Percentiles rank a stretch among this genome's conserved stretches.
phyloP scores from a whole-genome alignment of 2,113 vertebrate species.

The Polypterus bichir region DNA sequence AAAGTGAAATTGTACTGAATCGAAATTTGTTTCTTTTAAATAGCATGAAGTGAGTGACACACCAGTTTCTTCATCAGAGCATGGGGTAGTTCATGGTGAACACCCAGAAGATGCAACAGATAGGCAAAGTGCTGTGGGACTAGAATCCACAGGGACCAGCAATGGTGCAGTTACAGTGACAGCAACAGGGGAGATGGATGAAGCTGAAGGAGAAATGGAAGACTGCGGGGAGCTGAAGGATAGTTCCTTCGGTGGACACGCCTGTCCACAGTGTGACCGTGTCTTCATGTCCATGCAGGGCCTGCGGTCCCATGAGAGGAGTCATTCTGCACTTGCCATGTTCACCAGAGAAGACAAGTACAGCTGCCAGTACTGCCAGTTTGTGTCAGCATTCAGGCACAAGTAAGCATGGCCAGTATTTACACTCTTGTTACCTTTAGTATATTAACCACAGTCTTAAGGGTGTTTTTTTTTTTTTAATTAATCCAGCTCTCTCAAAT shows the following conservation, averaged over 20 bases:
- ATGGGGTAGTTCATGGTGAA: conserved; percentile 33
- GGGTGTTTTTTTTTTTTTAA: too few species aligned
- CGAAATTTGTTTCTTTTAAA: conserved; percentile 5
- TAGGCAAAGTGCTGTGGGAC: conserved; percentile 4
- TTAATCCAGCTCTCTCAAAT: too few species aligned
- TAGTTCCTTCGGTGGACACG: conserved; percentile 67
- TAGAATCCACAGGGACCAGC: background rate
- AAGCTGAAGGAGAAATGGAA: conserved; percentile 13
- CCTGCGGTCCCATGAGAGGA: conserved; percentile 92
- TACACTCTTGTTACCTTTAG: too few species aligned
- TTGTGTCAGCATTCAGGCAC: conserved; percentile 94
- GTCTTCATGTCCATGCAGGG: conserved; percentile 99
- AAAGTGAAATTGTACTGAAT: too few species aligned
- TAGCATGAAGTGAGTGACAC: conserved; percentile 46
- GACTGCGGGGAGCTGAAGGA: conserved; percentile 60
- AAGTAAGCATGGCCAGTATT: conserved; percentile 63
- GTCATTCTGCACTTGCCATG: conserved; percentile 84
- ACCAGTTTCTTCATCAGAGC: conserved; percentile 28
- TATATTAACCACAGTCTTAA: conserved; percentile 3
- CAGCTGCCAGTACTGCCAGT: conserved; percentile 97
- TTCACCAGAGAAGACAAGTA: conserved; percentile 87
- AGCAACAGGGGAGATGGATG: conserved; percentile 10
- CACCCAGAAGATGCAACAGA: conserved; percentile 25
- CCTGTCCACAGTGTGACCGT: conserved; percentile 82
- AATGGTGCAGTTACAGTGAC: conserved; percentile 3